Base-by-base conservation (phyloP, 2,113 vertebrate genomes). In the Muntiacus reevesi region DNA sequence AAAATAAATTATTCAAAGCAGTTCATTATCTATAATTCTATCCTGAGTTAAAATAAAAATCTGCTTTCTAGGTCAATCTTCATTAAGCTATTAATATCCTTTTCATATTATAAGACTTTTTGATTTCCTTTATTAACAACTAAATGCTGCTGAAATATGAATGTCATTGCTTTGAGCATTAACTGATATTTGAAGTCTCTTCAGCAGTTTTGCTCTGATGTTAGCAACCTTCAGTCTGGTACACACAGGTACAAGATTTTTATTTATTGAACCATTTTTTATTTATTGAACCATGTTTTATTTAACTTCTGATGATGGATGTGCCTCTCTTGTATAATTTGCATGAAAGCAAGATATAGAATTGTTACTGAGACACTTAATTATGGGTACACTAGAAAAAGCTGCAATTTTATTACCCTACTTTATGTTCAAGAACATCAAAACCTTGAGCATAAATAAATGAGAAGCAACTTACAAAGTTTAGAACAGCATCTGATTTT, bases 31-130 rank as follows among this genome's bases (percentile, higher is more conserved):
- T 95, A 93, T 97, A 84, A 93, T 54, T 94, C 62, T 96, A 78
- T 84, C 88, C 83, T 94, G 87, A 50, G 86, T 96, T 95, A 97
- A 97, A 98, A 98, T 97, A 96, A 95, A 97, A 98, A 91, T 86
- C 86, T 96, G 40, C 78, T 98, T 97, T 98, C 86, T 97, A 97
- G 98, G 97, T 97, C 98, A 98, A 82, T 92, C 96, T 97, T 98
- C 97, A 96, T 98, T 98, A 97, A 97, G 94, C 95, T 98, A 95
- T 98, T 97, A 97, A 98, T 98, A 98, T 96, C 96, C 74, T 95
- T 95, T 96, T 95, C 93, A 94, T 82, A 89, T 96, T 97, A 86
- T 91, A 91, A 62, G 82, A 86, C n/a, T 52, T 81, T 84, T 94
- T 95, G 91, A 94, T 97, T 97, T 97, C 64, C 55, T 89, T 97